Conservation (phyloP, 2,888 invertebrate genomes). For the Himalopsyche kuldschensis region DNA sequence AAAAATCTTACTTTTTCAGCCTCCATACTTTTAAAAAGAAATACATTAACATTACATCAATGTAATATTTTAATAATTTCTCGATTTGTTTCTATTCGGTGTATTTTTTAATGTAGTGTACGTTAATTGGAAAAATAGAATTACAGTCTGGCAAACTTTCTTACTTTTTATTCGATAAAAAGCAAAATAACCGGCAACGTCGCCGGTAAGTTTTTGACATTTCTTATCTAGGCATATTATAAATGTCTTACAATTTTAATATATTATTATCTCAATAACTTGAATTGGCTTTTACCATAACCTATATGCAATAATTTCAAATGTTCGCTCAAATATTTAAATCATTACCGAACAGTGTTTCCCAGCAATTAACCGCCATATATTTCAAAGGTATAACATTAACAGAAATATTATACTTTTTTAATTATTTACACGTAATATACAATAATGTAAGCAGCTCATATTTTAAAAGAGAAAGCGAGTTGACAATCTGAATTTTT, state of each 20-base stretch:
- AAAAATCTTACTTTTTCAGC: too few species aligned
- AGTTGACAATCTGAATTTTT: too few species aligned
- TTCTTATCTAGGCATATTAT: constrained; percentile 6
- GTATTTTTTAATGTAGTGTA: too few species aligned
- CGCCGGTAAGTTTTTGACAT: constrained; percentile 2
- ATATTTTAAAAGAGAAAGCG: too few species aligned
- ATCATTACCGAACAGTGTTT: constrained; percentile 61
- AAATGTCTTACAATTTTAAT: background rate
- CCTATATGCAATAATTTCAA: constrained; percentile 41
- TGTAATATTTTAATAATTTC: too few species aligned
- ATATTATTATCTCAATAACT: background rate
- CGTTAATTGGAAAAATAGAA: background rate
- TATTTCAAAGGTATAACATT: constrained; percentile 65
- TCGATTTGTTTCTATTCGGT: too few species aligned
- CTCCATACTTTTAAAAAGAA: too few species aligned
- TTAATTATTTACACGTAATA: background rate
- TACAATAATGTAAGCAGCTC: too few species aligned
- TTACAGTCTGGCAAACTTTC: background rate
- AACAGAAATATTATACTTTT: background rate
- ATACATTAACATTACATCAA: too few species aligned
- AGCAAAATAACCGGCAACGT: background rate
- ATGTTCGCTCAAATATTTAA: constrained; percentile 63
- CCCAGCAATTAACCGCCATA: constrained; percentile 63
- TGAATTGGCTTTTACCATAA: background rate
- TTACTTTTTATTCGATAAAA: background rate